Conservation (phyloP, 1,140 invertebrate genomes). For the Trichogramma pretiosum region DNA sequence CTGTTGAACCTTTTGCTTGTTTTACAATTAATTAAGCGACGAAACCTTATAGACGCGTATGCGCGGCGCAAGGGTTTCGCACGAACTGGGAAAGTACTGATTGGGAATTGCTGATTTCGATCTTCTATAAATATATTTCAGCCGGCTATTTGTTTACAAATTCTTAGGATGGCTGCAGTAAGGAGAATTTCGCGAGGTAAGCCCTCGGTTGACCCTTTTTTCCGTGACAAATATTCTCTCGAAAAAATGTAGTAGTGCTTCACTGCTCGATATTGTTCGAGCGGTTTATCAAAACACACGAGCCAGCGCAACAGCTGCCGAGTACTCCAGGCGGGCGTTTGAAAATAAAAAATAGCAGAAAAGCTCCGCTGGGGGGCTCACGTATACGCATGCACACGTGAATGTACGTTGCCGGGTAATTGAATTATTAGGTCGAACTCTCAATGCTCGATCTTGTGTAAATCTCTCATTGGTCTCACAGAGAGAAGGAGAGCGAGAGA, state of each 20-base stretch:
- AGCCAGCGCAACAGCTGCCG: conserved; percentile 12
- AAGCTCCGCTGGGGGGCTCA: conserved; percentile 19
- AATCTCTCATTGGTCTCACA: no score
- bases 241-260: no score
- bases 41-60: conserved; percentile 6
- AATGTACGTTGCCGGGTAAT: conserved; percentile 11
- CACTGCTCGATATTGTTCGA: no score
- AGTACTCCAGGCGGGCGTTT: conserved; percentile 5
- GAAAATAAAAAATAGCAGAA: conserved; percentile 3
- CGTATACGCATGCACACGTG: no score
- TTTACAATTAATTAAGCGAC: conserved; percentile 28
- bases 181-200: neutral
- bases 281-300: conserved; percentile 16
- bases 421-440: conserved; percentile 20
- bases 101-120: neutral
- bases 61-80: neutral
- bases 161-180: no score
- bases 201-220: no score
- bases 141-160: no score
- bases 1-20: conserved; percentile 2
- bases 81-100: conserved; percentile 9
- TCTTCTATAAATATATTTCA: no score
- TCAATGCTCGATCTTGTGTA: conserved; percentile 3
- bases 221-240: no score
- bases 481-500: no score